Evolutionary conservation across 2,113 vertebrate genomes (phyloP).

Genomic region (Formicarius rufipectus): DNA sequence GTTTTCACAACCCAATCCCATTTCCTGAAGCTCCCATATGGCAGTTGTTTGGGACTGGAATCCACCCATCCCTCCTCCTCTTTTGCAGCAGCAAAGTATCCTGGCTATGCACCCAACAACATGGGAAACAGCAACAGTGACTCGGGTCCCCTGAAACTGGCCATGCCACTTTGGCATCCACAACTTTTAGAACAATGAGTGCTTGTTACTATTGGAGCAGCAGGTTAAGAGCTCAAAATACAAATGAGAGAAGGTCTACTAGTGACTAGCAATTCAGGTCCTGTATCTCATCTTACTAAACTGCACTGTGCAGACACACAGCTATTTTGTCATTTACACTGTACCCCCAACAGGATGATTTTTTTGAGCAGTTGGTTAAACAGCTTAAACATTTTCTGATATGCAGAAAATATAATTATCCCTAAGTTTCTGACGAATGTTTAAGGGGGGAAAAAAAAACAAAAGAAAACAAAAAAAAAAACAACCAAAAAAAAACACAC

Average conservation of each 20-base stretch:
- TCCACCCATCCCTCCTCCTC: not conserved
- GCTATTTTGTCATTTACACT: not conserved
- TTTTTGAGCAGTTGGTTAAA: not conserved
- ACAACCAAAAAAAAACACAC: not conserved
- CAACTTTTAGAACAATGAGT: not conserved
- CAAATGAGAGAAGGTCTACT: not conserved
- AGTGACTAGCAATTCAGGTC: not conserved
- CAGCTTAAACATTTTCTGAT: not conserved
- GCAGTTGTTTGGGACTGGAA: slow-evolving; percentile 1
- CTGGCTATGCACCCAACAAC: not conserved
- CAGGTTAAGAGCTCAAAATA: not conserved
- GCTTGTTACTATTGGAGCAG: not conserved
- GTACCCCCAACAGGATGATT: not conserved
- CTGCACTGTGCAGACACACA: not conserved
- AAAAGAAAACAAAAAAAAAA: not conserved
- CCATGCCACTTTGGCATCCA: not conserved
- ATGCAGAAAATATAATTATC: not conserved
- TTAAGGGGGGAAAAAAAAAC: not conserved
- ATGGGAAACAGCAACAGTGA: rapidly evolving
- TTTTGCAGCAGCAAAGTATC: not conserved
- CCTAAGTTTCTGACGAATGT: not conserved
- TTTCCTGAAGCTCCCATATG: slow-evolving; percentile 41
- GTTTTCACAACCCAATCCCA: not conserved
- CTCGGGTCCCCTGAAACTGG: not conserved
- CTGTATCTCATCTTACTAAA: not conserved